Percentiles rank a stretch among this genome's conserved stretches.
Evolutionary conservation across 1,140 invertebrate species (phyloP).

Genomic region (Hylaeus anthracinus): DNA sequence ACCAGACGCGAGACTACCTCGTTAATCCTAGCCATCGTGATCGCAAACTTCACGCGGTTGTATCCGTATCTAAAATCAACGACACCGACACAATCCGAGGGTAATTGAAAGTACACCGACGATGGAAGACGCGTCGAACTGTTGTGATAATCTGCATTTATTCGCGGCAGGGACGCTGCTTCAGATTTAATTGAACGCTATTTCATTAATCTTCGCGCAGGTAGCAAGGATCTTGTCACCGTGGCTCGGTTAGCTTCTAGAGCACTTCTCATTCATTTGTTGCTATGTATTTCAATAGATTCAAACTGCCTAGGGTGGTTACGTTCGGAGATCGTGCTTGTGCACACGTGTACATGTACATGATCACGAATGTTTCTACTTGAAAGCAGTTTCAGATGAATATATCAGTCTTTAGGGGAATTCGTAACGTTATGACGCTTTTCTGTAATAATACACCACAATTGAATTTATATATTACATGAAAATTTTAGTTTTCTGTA

Average conservation of each 20-base stretch:
- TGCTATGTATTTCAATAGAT: not conserved
- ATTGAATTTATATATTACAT: too few species aligned
- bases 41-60: conserved; percentile 27
- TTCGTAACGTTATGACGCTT: too few species aligned
- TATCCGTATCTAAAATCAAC: conserved; percentile 28
- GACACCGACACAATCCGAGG: conserved; percentile 22
- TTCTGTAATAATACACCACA: too few species aligned
- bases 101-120: conserved; percentile 49
- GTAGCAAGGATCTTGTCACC: not conserved
- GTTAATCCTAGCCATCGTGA: conserved; percentile 43
- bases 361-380: too few species aligned
- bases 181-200: conserved; percentile 18
- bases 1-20: conserved; percentile 33
- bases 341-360: too few species aligned
- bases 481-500: too few species aligned
- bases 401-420: too few species aligned
- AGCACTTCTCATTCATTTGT: not conserved
- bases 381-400: too few species aligned
- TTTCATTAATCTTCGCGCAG: conserved; percentile 28
- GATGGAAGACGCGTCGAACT: conserved; percentile 20
- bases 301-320: not conserved
- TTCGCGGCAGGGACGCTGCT: conserved; percentile 1
- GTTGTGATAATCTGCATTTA: conserved; percentile 30
- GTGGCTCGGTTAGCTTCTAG: not conserved
- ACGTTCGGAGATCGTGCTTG: not conserved